Percentiles rank a stretch among this genome's conserved stretches.
Evolutionary conservation across 1,140 invertebrate species (phyloP).

Genomic region (Hyphantria cunea): DNA sequence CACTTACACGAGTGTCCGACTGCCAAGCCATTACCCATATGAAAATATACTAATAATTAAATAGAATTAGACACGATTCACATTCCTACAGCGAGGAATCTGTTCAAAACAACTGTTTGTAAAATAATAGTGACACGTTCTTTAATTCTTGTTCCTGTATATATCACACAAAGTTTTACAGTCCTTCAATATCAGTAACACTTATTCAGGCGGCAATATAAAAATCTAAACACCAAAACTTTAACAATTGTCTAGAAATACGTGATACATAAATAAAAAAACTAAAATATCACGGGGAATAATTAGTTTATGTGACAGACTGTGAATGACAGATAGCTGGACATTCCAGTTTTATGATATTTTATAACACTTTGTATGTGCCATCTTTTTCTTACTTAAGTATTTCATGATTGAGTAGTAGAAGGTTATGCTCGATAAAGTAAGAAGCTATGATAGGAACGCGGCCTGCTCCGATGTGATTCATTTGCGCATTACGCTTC

Average conservation of each 20-base stretch:
- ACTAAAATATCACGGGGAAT: slow-evolving; percentile 68
- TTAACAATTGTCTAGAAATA: slow-evolving; percentile 60
- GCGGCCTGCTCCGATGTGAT: slow-evolving; percentile 16
- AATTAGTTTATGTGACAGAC: slow-evolving; percentile 62
- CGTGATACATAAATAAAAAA: slow-evolving; percentile 72
- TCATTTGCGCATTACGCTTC: slow-evolving; percentile 53
- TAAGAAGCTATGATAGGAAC: slow-evolving; percentile 7
- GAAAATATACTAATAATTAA: slow-evolving; percentile 73
- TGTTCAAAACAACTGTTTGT: slow-evolving; percentile 58
- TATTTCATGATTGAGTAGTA: no score
- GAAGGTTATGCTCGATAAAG: no score
- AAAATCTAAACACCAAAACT: slow-evolving; percentile 63
- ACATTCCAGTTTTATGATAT: slow-evolving; percentile 17
- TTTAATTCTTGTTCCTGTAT: slow-evolving; percentile 55
- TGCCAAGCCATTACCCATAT: slow-evolving; percentile 81
- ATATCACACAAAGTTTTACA: slow-evolving; percentile 44
- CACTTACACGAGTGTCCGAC: slow-evolving; percentile 77
- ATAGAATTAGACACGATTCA: slow-evolving; percentile 68
- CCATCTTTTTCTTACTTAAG: no score
- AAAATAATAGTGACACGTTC: slow-evolving; percentile 75
- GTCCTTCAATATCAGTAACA: slow-evolving; percentile 57
- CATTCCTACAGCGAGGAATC: slow-evolving; percentile 66
- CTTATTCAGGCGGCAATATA: slow-evolving; percentile 45
- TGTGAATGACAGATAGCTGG: slow-evolving; percentile 50
- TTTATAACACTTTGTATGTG: no score